A percentile compares a stretch with the other conserved stretches of the same genome.
These are phyloP conservation scores for Phyllotreta cruciferae DNA, from an alignment of 2,888 invertebrate species.

Conservation along the genomic window DNA sequence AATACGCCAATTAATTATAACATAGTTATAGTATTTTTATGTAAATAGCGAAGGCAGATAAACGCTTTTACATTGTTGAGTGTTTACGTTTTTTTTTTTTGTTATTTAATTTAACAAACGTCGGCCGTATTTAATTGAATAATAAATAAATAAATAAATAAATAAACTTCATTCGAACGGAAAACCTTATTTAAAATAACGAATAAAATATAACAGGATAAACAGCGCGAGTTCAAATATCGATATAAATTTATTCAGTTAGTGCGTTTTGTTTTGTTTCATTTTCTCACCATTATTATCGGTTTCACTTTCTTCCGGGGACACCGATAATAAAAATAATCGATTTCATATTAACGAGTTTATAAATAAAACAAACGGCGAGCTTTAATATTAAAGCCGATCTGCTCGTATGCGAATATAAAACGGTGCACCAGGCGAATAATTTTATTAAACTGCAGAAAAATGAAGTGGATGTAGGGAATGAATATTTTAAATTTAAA, in stretches of 20 bases:
- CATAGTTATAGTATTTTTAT: slow-evolving; percentile 50
- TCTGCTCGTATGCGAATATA: too few relatives aligned
- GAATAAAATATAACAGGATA: too few relatives aligned
- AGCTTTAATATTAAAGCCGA: too few relatives aligned
- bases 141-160: slow-evolving; percentile 36
- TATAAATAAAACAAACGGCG: slow-evolving; percentile 6
- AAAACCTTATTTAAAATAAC: too few relatives aligned
- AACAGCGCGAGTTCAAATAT: too few relatives aligned
- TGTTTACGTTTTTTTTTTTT: slow-evolving; percentile 41
- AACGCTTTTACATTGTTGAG: slow-evolving; percentile 45
- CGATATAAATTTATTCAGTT: slow-evolving; percentile 26
- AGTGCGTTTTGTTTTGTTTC: slow-evolving; percentile 10
- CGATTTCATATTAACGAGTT: slow-evolving; percentile 19
- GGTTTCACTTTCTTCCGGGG: slow-evolving; percentile 26
- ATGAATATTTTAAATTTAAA: too few relatives aligned
- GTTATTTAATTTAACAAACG: slow-evolving; percentile 34
- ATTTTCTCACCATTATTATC: slow-evolving; percentile 25
- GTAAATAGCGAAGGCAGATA: slow-evolving; percentile 46
- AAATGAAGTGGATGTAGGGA: too few relatives aligned
- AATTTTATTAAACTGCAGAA: too few relatives aligned
- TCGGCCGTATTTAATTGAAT: slow-evolving; percentile 31
- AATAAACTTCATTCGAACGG: too few relatives aligned
- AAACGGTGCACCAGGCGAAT: too few relatives aligned
- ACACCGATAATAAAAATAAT: slow-evolving; percentile 19
- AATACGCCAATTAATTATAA: slow-evolving; percentile 48